Conservation (phyloP, 2,797 vertebrate species). For the Sarcoramphus papa region DNA sequence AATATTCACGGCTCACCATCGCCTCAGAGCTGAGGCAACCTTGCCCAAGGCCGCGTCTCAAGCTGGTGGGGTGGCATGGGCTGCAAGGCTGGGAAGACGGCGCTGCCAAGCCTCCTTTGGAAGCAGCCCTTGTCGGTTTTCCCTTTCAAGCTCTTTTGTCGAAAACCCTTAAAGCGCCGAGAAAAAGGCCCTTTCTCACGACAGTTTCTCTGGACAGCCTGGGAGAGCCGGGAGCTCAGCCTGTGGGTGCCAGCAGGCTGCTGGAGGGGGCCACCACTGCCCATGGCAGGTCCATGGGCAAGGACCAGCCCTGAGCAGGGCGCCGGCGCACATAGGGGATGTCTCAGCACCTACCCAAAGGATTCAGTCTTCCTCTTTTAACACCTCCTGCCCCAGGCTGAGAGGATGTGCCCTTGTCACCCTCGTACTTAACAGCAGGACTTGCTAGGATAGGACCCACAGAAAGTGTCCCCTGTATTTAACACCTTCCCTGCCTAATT, state of each 20-base stretch:
- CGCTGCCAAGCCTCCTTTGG: slow-evolving; percentile 40
- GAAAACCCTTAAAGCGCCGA: background rate
- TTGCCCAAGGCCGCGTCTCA: background rate
- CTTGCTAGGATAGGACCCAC: background rate
- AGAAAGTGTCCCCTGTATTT: background rate
- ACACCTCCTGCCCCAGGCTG: background rate
- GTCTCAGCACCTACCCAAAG: background rate
- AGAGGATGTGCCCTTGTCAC: background rate
- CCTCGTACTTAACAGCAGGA: background rate
- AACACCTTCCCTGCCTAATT: background rate
- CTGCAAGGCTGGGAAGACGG: background rate
- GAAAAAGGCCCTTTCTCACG: slow-evolving; percentile 31
- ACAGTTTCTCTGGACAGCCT: background rate
- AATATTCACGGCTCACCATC: background rate
- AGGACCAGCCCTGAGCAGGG: background rate
- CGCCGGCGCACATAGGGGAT: rapidly evolving
- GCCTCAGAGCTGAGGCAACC: background rate
- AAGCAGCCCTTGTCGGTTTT: slow-evolving; percentile 7
- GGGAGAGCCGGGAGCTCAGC: background rate
- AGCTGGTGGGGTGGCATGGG: background rate
- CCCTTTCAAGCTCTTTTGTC: slow-evolving; percentile 40
- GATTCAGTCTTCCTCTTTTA: background rate
- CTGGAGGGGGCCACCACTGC: background rate
- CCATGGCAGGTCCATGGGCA: background rate
- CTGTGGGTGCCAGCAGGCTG: background rate